Evolutionary conservation across 1,140 invertebrate genomes (phyloP).

Genomic region (Holcopasites calliopsidis): DNA sequence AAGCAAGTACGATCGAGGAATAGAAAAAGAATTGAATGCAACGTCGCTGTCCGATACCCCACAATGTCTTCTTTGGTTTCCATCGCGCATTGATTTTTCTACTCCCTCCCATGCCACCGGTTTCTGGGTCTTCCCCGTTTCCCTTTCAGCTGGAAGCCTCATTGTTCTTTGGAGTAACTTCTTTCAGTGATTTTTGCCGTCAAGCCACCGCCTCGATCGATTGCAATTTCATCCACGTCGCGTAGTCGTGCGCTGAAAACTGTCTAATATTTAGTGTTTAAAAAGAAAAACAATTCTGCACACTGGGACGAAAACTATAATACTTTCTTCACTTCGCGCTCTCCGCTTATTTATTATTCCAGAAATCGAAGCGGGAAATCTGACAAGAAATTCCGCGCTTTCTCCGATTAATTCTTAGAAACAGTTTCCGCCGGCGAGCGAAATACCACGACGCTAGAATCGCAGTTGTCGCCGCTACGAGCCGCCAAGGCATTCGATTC

Average conservation of each 20-base stretch:
- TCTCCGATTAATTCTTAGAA: too few relatives aligned
- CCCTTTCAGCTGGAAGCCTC: conserved; percentile 19
- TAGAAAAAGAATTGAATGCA: conserved; percentile 21
- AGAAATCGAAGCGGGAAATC: too few relatives aligned
- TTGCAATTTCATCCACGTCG: conserved; percentile 15
- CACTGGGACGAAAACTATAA: not conserved
- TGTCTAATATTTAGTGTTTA: conserved; percentile 10
- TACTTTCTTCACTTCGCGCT: too few relatives aligned
- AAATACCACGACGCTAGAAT: not conserved
- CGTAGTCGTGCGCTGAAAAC: conserved; percentile 22
- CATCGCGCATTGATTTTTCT: conserved; percentile 25
- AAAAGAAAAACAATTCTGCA: not conserved
- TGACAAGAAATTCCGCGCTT: too few relatives aligned
- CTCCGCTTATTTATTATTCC: too few relatives aligned
- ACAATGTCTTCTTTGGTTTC: conserved; percentile 35
- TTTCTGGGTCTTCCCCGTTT: conserved; percentile 39
- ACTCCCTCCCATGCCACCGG: not conserved
- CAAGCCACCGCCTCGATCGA: conserved; percentile 12
- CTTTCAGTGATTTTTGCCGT: conserved; percentile 18
- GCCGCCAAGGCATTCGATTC: not conserved
- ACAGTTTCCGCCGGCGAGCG: not conserved
- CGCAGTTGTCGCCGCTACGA: not conserved
- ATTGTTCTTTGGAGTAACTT: conserved; percentile 13
- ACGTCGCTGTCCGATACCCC: conserved; percentile 19
- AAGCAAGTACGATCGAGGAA: conserved; percentile 17